Conservation (phyloP, 2,888 invertebrate species). For the Pediacus dermestoides region DNA sequence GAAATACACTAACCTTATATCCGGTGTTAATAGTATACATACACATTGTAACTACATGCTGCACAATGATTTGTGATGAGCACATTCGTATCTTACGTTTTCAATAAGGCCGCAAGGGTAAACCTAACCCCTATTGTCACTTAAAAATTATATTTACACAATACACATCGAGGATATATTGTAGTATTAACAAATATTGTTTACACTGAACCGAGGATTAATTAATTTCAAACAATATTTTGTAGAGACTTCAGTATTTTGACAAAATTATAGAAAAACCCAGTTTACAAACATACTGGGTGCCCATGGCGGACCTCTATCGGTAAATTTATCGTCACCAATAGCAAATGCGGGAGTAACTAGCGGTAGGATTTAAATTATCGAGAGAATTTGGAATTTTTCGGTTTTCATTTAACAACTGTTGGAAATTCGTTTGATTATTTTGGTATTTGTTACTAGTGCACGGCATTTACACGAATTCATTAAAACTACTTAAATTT, state of each 20-base stretch:
- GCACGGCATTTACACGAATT: too few species aligned
- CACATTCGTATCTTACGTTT: conserved; percentile 36
- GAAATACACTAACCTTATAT: conserved; percentile 33
- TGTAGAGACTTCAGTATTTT: conserved; percentile 37
- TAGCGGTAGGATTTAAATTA: too few species aligned
- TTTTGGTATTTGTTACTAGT: too few species aligned
- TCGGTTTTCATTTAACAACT: too few species aligned
- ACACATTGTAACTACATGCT: conserved; percentile 37
- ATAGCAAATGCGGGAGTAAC: too few species aligned
- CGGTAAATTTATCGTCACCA: conserved; percentile 31
- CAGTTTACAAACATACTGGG: conserved; percentile 55
- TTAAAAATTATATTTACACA: conserved; percentile 30
- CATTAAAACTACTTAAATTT: too few species aligned
- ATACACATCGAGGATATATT: conserved; percentile 24
- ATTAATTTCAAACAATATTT: conserved; percentile 24
- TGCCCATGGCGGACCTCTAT: conserved; percentile 49
- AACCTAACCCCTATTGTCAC: conserved; percentile 50
- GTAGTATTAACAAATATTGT: conserved; percentile 16
- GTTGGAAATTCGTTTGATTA: too few species aligned
- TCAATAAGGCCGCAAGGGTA: conserved; percentile 49
- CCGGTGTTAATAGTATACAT: conserved; percentile 27
- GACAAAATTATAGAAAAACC: conserved; percentile 50
- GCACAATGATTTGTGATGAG: conserved; percentile 30
- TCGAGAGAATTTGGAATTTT: too few species aligned
- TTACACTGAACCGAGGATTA: conserved; percentile 21